Percentiles rank a stretch among this genome's conserved stretches.
Evolutionary conservation across 2,888 invertebrate species (phyloP).

Genomic region (Drosophila neutralis): DNA sequence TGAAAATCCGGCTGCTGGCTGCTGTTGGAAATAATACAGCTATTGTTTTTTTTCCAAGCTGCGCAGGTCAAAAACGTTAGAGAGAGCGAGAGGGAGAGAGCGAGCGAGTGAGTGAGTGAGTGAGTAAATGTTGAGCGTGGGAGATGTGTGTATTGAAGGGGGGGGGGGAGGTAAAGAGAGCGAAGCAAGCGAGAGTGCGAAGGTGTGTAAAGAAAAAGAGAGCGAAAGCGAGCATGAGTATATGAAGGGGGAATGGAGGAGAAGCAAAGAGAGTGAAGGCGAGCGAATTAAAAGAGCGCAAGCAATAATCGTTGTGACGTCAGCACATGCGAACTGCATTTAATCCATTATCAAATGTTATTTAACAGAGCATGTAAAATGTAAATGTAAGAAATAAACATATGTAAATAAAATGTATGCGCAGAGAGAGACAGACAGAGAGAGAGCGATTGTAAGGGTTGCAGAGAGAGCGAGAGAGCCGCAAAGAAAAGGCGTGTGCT

Average conservation of each 20-base stretch:
- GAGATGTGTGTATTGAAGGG: background rate
- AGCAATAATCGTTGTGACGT: slow-evolving; percentile 1
- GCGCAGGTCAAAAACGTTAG: slow-evolving; percentile 35
- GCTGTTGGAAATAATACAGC: slow-evolving; percentile 9
- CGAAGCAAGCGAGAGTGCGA: background rate
- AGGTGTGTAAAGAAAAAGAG: background rate
- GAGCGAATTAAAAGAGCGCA: background rate
- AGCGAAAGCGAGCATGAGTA: background rate
- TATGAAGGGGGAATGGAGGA: background rate
- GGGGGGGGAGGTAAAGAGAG: background rate
- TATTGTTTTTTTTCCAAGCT: slow-evolving; percentile 14
- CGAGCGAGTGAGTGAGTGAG: background rate
- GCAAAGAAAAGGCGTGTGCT: background rate
- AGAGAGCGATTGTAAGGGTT: background rate
- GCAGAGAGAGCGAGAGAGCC: background rate
- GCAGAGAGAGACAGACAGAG: background rate
- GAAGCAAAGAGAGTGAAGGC: background rate
- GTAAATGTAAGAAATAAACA: background rate
- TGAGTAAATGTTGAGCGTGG: background rate
- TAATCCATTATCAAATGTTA: background rate
- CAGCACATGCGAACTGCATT: background rate
- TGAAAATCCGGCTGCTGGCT: slow-evolving; percentile 19
- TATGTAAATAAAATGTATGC: background rate
- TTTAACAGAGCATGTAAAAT: slow-evolving; percentile 5
- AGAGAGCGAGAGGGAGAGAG: background rate